These are phyloP conservation scores for Axea sp. DNA, from an alignment of 2,888 invertebrate species.

Conservation along the genomic window DNA sequence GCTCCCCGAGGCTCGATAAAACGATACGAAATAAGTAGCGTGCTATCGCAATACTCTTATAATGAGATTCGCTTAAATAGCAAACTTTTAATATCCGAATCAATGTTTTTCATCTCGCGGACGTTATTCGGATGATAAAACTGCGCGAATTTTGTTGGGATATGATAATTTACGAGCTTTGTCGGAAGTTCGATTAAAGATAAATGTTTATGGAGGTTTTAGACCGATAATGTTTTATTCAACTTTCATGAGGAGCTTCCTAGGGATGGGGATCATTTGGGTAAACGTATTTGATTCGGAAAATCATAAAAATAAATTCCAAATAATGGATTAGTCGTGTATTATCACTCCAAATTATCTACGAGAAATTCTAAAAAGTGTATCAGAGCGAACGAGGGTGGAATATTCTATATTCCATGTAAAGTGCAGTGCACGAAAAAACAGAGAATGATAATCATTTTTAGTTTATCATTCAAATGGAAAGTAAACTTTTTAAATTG, in stretches of 20 bases:
- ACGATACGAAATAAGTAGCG: conserved; percentile 52
- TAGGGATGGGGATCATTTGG: too few relatives aligned
- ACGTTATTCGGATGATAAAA: conserved; percentile 28
- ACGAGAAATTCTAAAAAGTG: too few relatives aligned
- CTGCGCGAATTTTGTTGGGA: conserved; percentile 31
- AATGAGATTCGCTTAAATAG: conserved; percentile 39
- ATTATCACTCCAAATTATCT: too few relatives aligned
- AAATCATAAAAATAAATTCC: too few relatives aligned
- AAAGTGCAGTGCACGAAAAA: too few relatives aligned
- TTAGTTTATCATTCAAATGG: too few relatives aligned
- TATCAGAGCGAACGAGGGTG: too few relatives aligned
- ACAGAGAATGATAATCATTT: too few relatives aligned
- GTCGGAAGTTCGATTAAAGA: conserved; percentile 46
- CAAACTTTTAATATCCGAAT: conserved; percentile 54
- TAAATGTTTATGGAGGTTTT: conserved; percentile 40
- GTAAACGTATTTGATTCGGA: too few relatives aligned
- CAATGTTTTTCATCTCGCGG: conserved; percentile 44
- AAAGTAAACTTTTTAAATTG: too few relatives aligned
- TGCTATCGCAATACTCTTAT: conserved; percentile 38
- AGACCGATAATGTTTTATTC: conserved; percentile 30
- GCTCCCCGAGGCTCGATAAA: conserved; percentile 53
- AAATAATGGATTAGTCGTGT: too few relatives aligned
- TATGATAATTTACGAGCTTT: conserved; percentile 50
- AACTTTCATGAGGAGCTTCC: conserved; percentile 8
- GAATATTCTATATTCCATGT: too few relatives aligned